Conservation (phyloP, 2,888 invertebrate species). For the Eledone cirrhosa region DNA sequence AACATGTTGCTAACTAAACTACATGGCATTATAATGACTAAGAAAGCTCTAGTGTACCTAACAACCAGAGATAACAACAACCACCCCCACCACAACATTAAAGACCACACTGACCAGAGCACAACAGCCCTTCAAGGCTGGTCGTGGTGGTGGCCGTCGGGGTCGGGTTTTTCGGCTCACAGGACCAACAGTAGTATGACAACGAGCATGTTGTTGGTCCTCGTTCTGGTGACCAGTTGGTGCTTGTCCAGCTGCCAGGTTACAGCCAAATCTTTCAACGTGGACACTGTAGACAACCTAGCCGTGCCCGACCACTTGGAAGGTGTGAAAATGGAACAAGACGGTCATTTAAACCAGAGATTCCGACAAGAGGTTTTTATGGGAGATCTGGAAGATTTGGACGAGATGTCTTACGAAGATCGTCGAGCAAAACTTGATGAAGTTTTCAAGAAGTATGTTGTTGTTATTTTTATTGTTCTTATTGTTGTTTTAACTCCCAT, state of each 20-base stretch:
- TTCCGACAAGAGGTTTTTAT: constrained; percentile 68
- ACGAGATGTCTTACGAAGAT: constrained; percentile 48
- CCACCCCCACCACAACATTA: no score
- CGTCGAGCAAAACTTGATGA: constrained; percentile 57
- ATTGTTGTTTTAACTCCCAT: neutral
- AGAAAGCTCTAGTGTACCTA: no score
- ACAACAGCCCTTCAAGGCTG: no score
- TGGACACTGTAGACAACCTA: constrained; percentile 48
- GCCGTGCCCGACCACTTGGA: constrained; percentile 67
- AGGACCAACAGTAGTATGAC: no score
- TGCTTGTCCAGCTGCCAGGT: neutral
- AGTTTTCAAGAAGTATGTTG: constrained; percentile 60
- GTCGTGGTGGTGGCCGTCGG: no score
- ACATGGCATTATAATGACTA: no score
- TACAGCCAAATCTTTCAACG: neutral
- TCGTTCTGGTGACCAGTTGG: no score
- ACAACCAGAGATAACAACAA: no score
- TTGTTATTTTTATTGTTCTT: constrained; percentile 5
- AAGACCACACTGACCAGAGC: no score
- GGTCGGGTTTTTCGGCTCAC: no score
- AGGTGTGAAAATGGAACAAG: constrained; percentile 68
- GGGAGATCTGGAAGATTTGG: constrained; percentile 64
- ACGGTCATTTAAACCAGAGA: constrained; percentile 68
- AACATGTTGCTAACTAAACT: no score
- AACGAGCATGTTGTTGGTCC: no score